Conservation (phyloP, 2,888 invertebrate species). For the Alviniconcha strummeri region DNA sequence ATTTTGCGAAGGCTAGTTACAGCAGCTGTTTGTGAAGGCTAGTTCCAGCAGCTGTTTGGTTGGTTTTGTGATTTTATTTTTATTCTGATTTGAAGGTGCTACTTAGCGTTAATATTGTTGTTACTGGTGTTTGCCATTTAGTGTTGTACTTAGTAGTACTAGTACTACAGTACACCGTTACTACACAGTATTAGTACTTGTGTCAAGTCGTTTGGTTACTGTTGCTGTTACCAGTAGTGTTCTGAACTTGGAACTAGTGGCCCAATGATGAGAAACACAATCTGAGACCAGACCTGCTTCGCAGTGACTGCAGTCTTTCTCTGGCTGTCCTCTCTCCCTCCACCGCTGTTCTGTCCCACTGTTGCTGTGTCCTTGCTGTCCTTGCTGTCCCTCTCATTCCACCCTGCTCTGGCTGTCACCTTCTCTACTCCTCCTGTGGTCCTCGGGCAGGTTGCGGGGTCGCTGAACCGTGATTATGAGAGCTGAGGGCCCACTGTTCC, state of each 20-base stretch:
- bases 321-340: constrained; percentile 7
- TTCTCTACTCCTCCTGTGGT: constrained; percentile 16
- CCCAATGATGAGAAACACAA: constrained; percentile 31
- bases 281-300: constrained; percentile 29
- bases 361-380: not conserved
- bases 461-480: constrained; percentile 38
- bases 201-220: too few relatives aligned
- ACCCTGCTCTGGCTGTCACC: constrained; percentile 26
- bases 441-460: constrained; percentile 32
- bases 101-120: too few relatives aligned
- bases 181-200: too few relatives aligned
- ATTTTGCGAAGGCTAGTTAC: too few relatives aligned
- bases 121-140: too few relatives aligned
- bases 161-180: too few relatives aligned
- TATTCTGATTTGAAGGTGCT: too few relatives aligned
- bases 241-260: not conserved
- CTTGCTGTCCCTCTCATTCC: constrained; percentile 5
- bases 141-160: too few relatives aligned
- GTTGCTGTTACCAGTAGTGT: too few relatives aligned
- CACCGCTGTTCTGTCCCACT: not conserved
- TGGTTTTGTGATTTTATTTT: too few relatives aligned
- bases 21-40: too few relatives aligned
- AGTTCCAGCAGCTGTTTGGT: too few relatives aligned
- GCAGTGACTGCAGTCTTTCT: constrained; percentile 16
- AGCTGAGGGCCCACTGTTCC: constrained; percentile 30